A percentile compares a stretch with the other conserved stretches of the same genome.
Conservation (phyloP, 2,797 vertebrate species). For the Diceros bicornis region DNA sequence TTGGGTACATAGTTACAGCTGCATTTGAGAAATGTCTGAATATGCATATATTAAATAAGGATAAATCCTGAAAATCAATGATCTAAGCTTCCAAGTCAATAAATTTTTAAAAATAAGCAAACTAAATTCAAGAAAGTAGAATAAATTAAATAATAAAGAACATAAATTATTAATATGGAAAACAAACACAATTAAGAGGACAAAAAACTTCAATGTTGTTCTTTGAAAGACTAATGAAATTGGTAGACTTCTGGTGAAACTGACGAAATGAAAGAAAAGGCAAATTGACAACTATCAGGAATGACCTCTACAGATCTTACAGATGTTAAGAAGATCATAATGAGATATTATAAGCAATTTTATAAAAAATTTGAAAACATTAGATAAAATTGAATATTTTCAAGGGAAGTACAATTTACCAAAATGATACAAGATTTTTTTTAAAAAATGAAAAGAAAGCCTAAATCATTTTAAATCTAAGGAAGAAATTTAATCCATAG, state of each 20-base stretch:
- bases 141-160: conserved; percentile 21
- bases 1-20: background rate
- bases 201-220: background rate
- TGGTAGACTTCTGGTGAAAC: background rate
- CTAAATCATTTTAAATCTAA: background rate
- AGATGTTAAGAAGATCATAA: background rate
- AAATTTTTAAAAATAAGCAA: background rate
- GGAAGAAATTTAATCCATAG: background rate
- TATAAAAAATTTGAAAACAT: background rate
- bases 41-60: background rate
- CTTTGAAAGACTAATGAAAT: conserved; percentile 34
- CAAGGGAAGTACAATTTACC: background rate
- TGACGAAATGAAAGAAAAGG: background rate
- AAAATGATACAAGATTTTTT: background rate
- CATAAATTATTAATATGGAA: background rate
- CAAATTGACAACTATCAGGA: background rate
- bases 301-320: background rate
- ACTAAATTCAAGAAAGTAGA: background rate
- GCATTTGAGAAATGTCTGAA: background rate
- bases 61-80: background rate
- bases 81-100: background rate
- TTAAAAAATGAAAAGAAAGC: background rate
- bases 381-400: background rate
- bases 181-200: background rate
- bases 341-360: background rate